A percentile compares a stretch with the other conserved stretches of the same genome.
phyloP scores from a whole-genome alignment of 2,113 vertebrate genomes.

The Murina feae region DNA sequence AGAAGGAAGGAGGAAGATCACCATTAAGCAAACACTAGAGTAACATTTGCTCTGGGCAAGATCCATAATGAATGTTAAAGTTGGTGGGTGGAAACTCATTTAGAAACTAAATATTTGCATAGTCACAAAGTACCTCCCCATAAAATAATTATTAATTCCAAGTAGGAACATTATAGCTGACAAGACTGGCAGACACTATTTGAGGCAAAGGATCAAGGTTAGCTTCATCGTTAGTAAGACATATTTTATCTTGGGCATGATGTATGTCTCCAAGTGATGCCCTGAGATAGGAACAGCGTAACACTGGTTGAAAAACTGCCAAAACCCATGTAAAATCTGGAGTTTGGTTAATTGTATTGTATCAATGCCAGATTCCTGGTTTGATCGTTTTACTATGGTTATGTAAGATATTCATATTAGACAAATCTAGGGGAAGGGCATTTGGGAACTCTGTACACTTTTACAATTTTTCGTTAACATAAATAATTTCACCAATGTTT shows the following conservation, averaged over 20 bases:
- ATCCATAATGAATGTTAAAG: neutral
- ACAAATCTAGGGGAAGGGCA: neutral
- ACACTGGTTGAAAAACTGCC: neutral
- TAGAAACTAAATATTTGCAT: neutral
- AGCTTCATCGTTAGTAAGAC: neutral
- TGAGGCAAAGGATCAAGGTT: neutral
- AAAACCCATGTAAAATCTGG: neutral
- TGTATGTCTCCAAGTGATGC: neutral
- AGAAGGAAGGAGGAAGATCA: neutral
- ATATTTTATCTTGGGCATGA: neutral
- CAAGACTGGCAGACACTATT: neutral
- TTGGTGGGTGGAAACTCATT: neutral
- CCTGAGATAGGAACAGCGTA: neutral
- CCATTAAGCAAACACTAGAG: neutral
- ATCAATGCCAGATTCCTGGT: neutral
- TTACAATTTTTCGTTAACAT: neutral
- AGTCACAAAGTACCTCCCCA: neutral
- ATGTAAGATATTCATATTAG: neutral
- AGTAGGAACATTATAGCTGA: neutral
- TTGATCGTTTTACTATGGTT: neutral
- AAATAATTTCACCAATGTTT: neutral
- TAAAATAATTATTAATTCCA: neutral
- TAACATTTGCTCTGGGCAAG: neutral
- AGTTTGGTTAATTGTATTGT: neutral
- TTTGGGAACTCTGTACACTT: neutral